phyloP scores from a whole-genome alignment of 2,113 vertebrate genomes.

The Morone saxatilis region DNA sequence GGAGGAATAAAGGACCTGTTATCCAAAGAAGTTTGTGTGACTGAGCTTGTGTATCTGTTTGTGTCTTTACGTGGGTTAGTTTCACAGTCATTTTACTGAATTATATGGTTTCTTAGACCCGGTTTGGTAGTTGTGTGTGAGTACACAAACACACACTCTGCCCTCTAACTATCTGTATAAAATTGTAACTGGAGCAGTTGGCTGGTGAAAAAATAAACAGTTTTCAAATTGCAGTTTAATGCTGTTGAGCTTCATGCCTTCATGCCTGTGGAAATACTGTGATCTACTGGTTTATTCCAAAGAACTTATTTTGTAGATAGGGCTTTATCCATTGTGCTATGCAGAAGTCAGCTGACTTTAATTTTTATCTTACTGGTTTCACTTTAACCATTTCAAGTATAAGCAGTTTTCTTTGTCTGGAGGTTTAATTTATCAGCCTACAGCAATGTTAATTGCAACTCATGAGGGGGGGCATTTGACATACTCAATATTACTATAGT shows the following conservation, averaged over 20 bases:
- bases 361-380: background rate
- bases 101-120: constrained; percentile 51
- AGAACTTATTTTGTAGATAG: constrained; percentile 21
- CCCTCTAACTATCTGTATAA: constrained; percentile 37
- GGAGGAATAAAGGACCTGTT: constrained; percentile 25
- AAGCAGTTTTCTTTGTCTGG: background rate
- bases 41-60: constrained; percentile 13
- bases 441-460: no score
- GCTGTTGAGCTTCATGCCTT: constrained; percentile 45
- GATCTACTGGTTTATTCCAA: constrained; percentile 46
- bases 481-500: no score
- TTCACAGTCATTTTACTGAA: constrained; percentile 48
- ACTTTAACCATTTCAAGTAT: background rate
- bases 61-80: constrained; percentile 28
- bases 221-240: constrained; percentile 66
- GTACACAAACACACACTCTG: constrained; percentile 3
- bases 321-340: background rate
- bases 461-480: no score
- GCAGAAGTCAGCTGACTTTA: background rate
- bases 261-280: constrained; percentile 63
- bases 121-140: constrained; percentile 14
- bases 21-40: constrained; percentile 24
- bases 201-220: constrained; percentile 51
- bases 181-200: constrained; percentile 45
- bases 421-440: background rate